These are phyloP conservation scores for Oryzias woworae DNA, from an alignment of 2,113 vertebrate genomes.

Conservation along the genomic window DNA sequence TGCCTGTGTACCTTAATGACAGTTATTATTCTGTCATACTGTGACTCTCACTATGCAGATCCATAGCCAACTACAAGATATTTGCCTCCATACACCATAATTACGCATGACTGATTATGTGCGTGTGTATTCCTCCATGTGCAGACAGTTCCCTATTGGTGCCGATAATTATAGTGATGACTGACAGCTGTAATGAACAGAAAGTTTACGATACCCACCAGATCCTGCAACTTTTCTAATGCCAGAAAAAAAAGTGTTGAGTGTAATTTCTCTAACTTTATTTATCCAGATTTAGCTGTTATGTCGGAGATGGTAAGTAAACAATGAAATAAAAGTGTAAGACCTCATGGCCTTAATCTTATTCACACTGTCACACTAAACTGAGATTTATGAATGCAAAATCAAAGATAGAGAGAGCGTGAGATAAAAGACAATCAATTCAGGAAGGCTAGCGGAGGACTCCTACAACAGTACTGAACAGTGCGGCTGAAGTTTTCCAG, in stretches of 20 bases:
- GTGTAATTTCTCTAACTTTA: constrained; percentile 13
- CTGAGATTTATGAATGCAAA: too few species aligned
- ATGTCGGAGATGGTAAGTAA: too few species aligned
- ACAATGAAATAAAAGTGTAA: too few species aligned
- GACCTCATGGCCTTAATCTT: too few species aligned
- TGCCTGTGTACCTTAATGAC: constrained; percentile 64
- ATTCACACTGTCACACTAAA: too few species aligned
- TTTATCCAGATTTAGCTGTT: too few species aligned
- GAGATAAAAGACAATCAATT: too few species aligned
- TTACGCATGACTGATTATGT: constrained; percentile 60
- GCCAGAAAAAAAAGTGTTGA: constrained; percentile 5
- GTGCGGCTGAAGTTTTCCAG: too few species aligned
- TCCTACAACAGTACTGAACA: too few species aligned
- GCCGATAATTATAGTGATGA: constrained; percentile 65
- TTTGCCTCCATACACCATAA: constrained; percentile 55
- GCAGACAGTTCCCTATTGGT: constrained; percentile 43
- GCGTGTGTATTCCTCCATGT: constrained; percentile 16
- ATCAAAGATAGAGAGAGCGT: too few species aligned
- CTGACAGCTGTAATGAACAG: constrained; percentile 69
- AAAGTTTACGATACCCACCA: constrained; percentile 24
- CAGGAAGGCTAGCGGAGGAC: too few species aligned
- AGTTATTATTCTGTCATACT: constrained; percentile 70
- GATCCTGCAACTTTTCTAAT: constrained; percentile 26
- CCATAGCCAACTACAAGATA: constrained; percentile 52
- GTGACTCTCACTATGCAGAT: constrained; percentile 53